Base-by-base conservation (phyloP, 2,888 invertebrate genomes). In the Frankliniella intonsa region DNA sequence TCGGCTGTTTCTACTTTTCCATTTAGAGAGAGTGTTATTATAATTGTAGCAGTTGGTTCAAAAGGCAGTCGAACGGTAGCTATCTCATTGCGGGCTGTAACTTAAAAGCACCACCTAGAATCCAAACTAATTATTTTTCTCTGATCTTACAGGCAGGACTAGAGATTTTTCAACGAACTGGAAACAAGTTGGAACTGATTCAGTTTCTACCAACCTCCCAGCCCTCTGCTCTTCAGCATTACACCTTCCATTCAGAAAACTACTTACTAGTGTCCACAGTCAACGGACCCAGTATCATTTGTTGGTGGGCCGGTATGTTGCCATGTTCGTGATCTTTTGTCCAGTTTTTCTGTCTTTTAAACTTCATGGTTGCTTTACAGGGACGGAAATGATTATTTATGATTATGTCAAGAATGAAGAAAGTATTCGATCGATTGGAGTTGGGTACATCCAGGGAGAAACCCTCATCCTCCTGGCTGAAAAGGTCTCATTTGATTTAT, bases 291-390 rank as follows among this genome's bases (percentile, higher is more conserved):
- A 76, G 25, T 76, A 25, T 76, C 12, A 76, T 25, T 76, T 76
- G 69, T 76, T 76, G 69, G 69, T 76, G 69, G 69, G 69, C 25
- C 9, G 69, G 69, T 76, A 76, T 12, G 69, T 76, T 76, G 11
- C 62, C n/a, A 22, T 25, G 0, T 25, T 76, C 9, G 12, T 10
- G 8, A 14, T 22, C 69, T 25, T 1, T 0, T 0, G 25, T 7
- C 8, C 62, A 19, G 22, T 12, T 12, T 25, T 22, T 25, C 1
- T 25, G 1, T 25, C 3, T 25, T 11, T 55, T 14, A 14, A 14
- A 55, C 12, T 14, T 55, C 12, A 19, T 19, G 14, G 55, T 8
- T 25, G 25, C 69, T 76, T 62, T 62, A 12, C 69, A 76, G 69
- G 69, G 10, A 76, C 69, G 22, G 22, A 76, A 12, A 76, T 76